Evolutionary conservation across 37 sponge, comb jelly and placozoan genomes (phyloP).

Genomic region (Beroe forskalii): DNA sequence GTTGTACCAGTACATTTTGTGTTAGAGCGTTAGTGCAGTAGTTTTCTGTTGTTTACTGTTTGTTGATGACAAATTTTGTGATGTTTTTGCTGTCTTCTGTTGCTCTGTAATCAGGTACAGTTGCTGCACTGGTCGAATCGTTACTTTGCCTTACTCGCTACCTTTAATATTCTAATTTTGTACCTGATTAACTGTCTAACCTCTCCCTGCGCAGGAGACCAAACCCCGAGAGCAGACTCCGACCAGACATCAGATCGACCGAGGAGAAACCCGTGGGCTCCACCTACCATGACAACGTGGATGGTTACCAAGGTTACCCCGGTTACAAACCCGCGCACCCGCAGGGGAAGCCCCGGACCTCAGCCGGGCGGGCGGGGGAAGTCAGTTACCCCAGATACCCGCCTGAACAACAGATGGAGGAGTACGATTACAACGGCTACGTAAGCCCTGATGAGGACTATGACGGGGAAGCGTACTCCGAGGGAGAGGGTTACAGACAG

Average conservation of each 20-base stretch:
- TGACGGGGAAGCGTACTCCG: background rate
- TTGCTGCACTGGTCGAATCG: too few relatives aligned
- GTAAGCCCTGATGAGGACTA: background rate
- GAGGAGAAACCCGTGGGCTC: too few relatives aligned
- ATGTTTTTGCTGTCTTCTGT: too few relatives aligned
- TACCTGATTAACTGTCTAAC: too few relatives aligned
- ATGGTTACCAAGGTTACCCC: constrained; percentile 39
- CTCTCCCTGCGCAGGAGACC: too few relatives aligned
- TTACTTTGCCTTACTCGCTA: too few relatives aligned
- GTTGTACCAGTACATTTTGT: too few relatives aligned
- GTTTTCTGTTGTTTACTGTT: too few relatives aligned
- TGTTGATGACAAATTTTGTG: too few relatives aligned
- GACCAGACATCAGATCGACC: background rate
- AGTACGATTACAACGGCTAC: background rate
- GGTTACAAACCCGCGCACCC: constrained; percentile 21
- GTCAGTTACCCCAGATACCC: background rate
- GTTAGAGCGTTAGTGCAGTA: too few relatives aligned
- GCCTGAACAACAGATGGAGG: background rate
- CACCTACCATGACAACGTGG: background rate
- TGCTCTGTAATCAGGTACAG: too few relatives aligned
- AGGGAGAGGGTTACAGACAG: background rate
- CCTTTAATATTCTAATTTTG: too few relatives aligned
- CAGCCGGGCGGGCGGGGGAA: background rate
- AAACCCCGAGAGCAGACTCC: background rate
- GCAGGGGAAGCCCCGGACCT: background rate